phyloP scores from a whole-genome alignment of 1,140 invertebrate genomes.

The Drosophila insularis region DNA sequence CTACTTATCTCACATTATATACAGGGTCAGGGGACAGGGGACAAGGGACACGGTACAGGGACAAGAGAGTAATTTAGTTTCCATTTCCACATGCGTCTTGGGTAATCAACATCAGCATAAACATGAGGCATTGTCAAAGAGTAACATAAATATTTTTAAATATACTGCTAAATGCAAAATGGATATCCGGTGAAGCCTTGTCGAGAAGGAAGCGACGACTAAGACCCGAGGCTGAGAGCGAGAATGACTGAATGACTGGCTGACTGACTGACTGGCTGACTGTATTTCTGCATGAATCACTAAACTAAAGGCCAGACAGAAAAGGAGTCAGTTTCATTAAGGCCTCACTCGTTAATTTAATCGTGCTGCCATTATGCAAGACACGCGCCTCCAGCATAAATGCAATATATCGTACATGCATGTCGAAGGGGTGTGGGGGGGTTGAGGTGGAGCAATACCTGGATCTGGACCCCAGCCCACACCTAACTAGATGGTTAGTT shows the following conservation, averaged over 20 bases:
- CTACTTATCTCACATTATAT: conserved; percentile 37
- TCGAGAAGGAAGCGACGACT: conserved; percentile 35
- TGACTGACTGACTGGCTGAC: conserved; percentile 23
- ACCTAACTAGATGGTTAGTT: conserved; percentile 1
- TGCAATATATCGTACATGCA: conserved; percentile 45
- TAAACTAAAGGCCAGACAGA: conserved; percentile 35
- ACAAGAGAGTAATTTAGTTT: background rate
- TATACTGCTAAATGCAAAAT: conserved; percentile 67
- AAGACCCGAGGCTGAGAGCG: conserved; percentile 3
- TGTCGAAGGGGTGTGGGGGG: background rate
- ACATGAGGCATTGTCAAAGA: conserved; percentile 43
- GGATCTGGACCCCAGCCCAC: conserved; percentile 39
- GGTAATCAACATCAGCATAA: conserved; percentile 46
- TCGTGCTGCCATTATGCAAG: conserved; percentile 71
- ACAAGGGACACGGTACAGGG: too few relatives aligned
- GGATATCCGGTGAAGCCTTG: conserved; percentile 63
- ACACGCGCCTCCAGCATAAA: conserved; percentile 69
- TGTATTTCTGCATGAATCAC: conserved; percentile 41
- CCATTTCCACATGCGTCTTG: background rate
- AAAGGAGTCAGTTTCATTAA: conserved; percentile 56
- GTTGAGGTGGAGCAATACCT: conserved; percentile 29
- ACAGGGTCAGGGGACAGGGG: background rate
- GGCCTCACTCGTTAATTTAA: conserved; percentile 53
- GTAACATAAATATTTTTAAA: conserved; percentile 59
- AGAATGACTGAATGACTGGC: conserved; percentile 35